A percentile compares a stretch with the other conserved stretches of the same genome.
Conservation (phyloP, 2,797 vertebrate genomes). For the Notolepis coatsorum region DNA sequence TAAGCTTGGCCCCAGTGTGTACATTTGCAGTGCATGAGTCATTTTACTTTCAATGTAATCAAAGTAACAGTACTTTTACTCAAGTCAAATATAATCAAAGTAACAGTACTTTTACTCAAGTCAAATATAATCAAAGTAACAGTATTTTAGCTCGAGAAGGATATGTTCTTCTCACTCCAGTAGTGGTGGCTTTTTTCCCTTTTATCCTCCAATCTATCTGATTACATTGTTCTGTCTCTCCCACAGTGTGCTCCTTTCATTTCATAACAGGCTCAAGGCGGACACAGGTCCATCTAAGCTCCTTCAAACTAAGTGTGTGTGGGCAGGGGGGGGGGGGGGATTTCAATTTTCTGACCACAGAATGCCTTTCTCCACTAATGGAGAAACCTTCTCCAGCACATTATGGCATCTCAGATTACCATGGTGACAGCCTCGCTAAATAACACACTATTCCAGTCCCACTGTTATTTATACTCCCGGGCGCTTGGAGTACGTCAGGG, state of each 20-base stretch:
- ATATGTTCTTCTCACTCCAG: too few relatives aligned
- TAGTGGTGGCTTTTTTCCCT: conserved; percentile 48
- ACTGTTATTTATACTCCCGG: conserved; percentile 60
- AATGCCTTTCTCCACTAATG: conserved; percentile 71
- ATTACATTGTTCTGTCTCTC: conserved; percentile 59
- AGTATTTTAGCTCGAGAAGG: too few relatives aligned
- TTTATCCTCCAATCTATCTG: conserved; percentile 58
- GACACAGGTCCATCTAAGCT: conserved; percentile 21
- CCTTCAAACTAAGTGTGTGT: conserved; percentile 52
- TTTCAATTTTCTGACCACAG: conserved; percentile 63
- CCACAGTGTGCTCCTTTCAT: conserved; percentile 54
- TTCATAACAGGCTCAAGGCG: conserved; percentile 65
- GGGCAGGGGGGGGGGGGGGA: too few relatives aligned
- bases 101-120: too few relatives aligned
- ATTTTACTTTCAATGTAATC: too few relatives aligned
- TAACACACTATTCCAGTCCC: conserved; percentile 46
- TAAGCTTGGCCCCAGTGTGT: too few relatives aligned
- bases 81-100: too few relatives aligned
- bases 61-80: too few relatives aligned
- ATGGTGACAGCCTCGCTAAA: conserved; percentile 68
- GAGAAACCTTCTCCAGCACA: conserved; percentile 65
- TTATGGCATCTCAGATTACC: conserved; percentile 75
- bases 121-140: too few relatives aligned
- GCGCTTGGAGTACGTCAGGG: conserved; percentile 38
- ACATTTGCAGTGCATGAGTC: too few relatives aligned